Base-by-base conservation (phyloP, 2,888 invertebrate species). In the Lasioglossum lativentre region DNA sequence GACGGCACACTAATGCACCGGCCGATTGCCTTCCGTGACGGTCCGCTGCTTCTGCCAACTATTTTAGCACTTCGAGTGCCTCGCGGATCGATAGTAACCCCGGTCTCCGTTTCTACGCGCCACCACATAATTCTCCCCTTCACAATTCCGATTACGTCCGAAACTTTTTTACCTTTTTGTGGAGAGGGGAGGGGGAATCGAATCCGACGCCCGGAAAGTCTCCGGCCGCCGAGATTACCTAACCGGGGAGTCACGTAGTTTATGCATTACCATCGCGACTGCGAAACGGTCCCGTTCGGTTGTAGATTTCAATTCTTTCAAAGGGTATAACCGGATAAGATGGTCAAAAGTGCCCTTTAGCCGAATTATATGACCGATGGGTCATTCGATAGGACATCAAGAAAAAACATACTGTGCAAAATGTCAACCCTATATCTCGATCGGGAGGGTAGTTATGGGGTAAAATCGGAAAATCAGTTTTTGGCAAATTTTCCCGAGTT, bases 61-160 rank as follows among this genome's bases (percentile, higher is more conserved):
- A 23, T 72, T 72, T 75, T 8, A 34, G 38, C 83, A 19, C 74
- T 73, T 77, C 45, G 47, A 73, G 23, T 45, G 40, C 30, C 59
- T 10, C 34, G 56, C 40, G 30, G 76, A 77, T 83, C 83, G 83
- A 84, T 84, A 77, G 68, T 52, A 10, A 16, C 59, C 56, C 40
- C 45, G 75, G n/a, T n/a, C n/a, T 47, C 70, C 76, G 38, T 71
- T 76, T 56, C 52, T 23, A 23, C 70, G 23, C 30, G 45, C 59
- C 45, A 27, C 30, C 47, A 71, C 83, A 75, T 52, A 77, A 83
- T 77, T 84, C 83, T 77, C 56, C 47, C 77, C 73, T 82, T 83
- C 77, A 12, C 77, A 70, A 83, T 84, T 72, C 45, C 83, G 77
- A 82, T 84, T 83, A 83, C 77, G 68, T 40, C 56, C 78, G 30